Evolutionary conservation across 2,888 invertebrate species (phyloP).

Genomic region (Phyllotreta cruciferae): DNA sequence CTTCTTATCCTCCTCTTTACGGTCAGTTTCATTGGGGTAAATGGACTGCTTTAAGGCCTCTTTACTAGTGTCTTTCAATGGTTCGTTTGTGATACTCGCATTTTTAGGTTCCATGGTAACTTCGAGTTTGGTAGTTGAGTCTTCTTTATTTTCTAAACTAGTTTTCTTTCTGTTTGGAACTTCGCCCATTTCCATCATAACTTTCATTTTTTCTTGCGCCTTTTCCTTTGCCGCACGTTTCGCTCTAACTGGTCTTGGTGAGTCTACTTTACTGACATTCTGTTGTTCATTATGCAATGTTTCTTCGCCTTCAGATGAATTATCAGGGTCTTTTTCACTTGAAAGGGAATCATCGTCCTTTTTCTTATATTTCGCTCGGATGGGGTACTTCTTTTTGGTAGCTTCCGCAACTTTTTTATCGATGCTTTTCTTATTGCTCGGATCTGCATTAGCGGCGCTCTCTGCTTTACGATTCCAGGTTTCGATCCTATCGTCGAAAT

Average conservation of each 20-base stretch:
- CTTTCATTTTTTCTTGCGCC: conserved; percentile 45
- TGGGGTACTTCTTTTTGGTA: no score
- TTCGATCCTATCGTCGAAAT: conserved; percentile 36
- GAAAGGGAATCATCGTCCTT: no score
- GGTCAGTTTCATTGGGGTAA: not conserved
- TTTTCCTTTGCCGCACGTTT: conserved; percentile 48
- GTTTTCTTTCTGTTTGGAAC: conserved; percentile 16
- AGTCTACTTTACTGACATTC: not conserved
- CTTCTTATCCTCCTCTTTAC: not conserved
- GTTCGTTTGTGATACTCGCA: not conserved
- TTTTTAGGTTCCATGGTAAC: no score
- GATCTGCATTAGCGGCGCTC: not conserved
- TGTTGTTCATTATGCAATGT: no score
- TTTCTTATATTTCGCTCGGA: no score
- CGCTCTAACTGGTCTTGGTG: conserved; percentile 44
- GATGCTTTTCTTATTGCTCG: not conserved
- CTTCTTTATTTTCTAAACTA: conserved; percentile 4
- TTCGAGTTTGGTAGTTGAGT: no score
- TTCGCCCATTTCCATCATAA: conserved; percentile 42
- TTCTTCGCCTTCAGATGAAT: no score
- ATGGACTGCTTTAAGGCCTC: not conserved
- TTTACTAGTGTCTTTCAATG: not conserved
- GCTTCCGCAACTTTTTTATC: no score
- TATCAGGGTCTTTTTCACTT: no score
- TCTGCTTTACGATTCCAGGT: conserved; percentile 5